Percentiles rank a stretch among this genome's conserved stretches.
Evolutionary conservation across 2,797 vertebrate genomes (phyloP).

Genomic region (Chaetophractus vellerosus): DNA sequence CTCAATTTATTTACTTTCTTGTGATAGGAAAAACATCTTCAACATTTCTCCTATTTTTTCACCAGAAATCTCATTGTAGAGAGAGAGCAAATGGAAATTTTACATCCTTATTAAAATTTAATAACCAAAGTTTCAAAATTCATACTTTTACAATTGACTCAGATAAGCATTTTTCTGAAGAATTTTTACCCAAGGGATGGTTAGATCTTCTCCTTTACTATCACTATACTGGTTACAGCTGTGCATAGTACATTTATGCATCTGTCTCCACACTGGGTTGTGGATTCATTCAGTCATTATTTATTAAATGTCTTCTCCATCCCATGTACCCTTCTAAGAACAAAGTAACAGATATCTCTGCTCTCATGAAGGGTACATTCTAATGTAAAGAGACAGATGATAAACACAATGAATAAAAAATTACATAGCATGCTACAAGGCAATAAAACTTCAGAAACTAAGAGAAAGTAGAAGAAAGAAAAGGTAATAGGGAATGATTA

Average conservation of each 20-base stretch:
- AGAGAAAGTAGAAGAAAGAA: neutral
- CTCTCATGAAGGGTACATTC: neutral
- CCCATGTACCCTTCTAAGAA: neutral
- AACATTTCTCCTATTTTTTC: neutral
- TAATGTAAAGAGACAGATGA: neutral
- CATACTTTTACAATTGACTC: neutral
- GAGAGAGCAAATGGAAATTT: neutral
- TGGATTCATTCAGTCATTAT: neutral
- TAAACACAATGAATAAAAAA: neutral
- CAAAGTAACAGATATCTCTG: neutral
- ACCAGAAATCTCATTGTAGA: slow-evolving; percentile 1
- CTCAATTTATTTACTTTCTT: neutral
- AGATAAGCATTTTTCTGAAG: neutral
- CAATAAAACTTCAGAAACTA: neutral
- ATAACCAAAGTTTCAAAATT: neutral
- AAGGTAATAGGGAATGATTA: neutral
- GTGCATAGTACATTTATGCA: neutral
- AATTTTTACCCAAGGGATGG: neutral
- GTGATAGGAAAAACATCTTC: neutral
- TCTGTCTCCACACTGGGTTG: neutral
- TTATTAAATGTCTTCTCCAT: neutral
- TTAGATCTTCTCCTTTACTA: neutral
- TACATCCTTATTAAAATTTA: slow-evolving; percentile 30
- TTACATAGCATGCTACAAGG: neutral
- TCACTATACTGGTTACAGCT: neutral